Evolutionary conservation across 2,888 invertebrate genomes (phyloP).

Genomic region (Apeira syringaria): DNA sequence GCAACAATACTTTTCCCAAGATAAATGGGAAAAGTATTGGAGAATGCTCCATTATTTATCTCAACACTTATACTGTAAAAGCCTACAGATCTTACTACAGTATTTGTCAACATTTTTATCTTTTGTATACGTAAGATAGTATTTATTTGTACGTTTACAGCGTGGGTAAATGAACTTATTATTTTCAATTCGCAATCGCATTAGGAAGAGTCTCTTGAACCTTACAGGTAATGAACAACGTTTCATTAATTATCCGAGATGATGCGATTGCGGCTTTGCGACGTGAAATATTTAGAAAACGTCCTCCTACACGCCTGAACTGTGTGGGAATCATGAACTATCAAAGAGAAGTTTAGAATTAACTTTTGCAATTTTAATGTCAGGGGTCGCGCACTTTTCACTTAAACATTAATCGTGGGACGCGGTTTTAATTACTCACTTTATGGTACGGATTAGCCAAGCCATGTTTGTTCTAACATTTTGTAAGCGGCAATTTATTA

Average conservation of each 20-base stretch:
- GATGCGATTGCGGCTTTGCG: conserved; percentile 39
- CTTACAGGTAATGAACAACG: conserved; percentile 44
- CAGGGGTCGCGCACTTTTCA: conserved; percentile 31
- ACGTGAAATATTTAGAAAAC: conserved; percentile 59
- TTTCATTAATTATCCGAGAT: conserved; percentile 53
- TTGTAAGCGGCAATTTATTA: conserved; percentile 3
- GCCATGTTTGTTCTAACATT: conserved; percentile 9
- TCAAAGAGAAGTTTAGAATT: conserved; percentile 41
- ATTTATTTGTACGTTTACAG: no score
- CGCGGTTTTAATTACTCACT: conserved; percentile 14
- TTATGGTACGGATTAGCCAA: conserved; percentile 11
- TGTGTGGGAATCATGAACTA: conserved; percentile 47
- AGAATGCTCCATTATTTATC: no score
- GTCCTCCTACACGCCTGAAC: conserved; percentile 56
- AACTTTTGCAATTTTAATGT: conserved; percentile 46
- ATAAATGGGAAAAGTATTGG: no score
- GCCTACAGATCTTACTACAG: no score
- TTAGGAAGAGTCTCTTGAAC: conserved; percentile 26
- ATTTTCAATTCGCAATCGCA: conserved; percentile 23
- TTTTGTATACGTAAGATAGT: no score
- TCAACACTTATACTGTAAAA: no score
- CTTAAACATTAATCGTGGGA: conserved; percentile 19
- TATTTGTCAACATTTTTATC: no score
- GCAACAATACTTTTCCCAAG: no score
- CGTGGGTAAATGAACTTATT: no score